Base-by-base conservation (phyloP, 2,797 vertebrate species). In the Coilia nasus region DNA sequence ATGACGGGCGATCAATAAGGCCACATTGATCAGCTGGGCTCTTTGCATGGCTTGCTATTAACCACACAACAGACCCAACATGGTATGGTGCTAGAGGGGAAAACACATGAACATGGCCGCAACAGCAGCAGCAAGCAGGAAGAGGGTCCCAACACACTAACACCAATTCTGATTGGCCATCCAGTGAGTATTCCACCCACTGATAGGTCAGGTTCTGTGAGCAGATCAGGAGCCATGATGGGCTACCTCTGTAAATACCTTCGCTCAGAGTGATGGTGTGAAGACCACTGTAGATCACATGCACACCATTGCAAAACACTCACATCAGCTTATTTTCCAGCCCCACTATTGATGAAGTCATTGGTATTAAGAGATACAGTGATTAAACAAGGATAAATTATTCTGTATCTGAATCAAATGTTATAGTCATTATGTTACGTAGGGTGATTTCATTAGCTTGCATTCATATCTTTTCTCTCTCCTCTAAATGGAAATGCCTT, bases 1-100 rank as follows among this genome's bases (percentile, higher is more conserved):
- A 90, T 93, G 94, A 92, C 90, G 90, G 90, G 86, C 89, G 90
- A 93, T 95, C 94, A 93, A 95, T 94, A 91, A 23, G 28, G 87
- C 84, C 44, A 85, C 90, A 94, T 90, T 91, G 92, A 94, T 92
- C 90, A 81, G 90, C 35, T 85, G 5, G 19, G 67, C 84, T 87
- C 41, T 89, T 81, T 83, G 87, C 78, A 84, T 87, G 19, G 54
- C 46, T 75, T 7, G 28, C 67, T 17, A 75, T 41, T 35, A 75
- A 35, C 50, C 50, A 54, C 50, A 54, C 50, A 54, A 9, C 14
- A 54, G 2, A 54, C 7, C 50, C 50, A 54, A 54, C 50, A 54
- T 54, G 50, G 50, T 47, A 54, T 54, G 2, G 2, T 41, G 35
- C 2, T 41, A 2, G 10, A 23, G 23, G 23, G 10, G 6, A 62